Percentiles rank a stretch among this genome's conserved stretches.
Conservation (phyloP, 2,113 vertebrate species). For the Sphyrna mokarran region DNA sequence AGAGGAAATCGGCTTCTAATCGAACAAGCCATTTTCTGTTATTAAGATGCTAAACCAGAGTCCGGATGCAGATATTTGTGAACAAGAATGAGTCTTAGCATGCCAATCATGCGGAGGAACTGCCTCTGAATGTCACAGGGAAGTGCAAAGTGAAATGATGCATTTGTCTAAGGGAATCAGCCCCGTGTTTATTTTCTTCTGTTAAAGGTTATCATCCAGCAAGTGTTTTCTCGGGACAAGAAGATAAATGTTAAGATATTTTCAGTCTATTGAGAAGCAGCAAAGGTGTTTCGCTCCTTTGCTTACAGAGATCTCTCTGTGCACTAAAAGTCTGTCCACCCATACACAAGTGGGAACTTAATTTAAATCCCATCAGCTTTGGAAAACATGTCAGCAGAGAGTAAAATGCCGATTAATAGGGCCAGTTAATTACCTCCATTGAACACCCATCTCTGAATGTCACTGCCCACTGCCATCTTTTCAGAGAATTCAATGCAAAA, state of each 20-base stretch:
- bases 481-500: too few relatives aligned
- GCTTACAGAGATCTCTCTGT: too few relatives aligned
- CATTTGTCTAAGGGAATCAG: background rate
- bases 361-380: too few relatives aligned
- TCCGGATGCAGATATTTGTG: background rate
- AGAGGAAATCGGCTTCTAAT: background rate
- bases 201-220: background rate
- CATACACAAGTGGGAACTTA: too few relatives aligned
- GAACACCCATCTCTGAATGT: too few relatives aligned
- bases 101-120: background rate
- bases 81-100: background rate
- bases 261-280: background rate
- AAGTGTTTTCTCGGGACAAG: background rate
- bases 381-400: too few relatives aligned
- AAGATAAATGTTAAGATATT: background rate
- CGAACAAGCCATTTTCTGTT: background rate
- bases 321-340: too few relatives aligned
- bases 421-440: too few relatives aligned
- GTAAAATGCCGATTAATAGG: too few relatives aligned
- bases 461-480: too few relatives aligned
- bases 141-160: background rate
- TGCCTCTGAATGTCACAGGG: background rate
- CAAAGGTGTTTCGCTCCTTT: background rate
- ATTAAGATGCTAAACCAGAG: background rate
- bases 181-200: background rate